Evolutionary conservation across 2,797 vertebrate species (phyloP).

Genomic region (Peromyscus nudipes): DNA sequence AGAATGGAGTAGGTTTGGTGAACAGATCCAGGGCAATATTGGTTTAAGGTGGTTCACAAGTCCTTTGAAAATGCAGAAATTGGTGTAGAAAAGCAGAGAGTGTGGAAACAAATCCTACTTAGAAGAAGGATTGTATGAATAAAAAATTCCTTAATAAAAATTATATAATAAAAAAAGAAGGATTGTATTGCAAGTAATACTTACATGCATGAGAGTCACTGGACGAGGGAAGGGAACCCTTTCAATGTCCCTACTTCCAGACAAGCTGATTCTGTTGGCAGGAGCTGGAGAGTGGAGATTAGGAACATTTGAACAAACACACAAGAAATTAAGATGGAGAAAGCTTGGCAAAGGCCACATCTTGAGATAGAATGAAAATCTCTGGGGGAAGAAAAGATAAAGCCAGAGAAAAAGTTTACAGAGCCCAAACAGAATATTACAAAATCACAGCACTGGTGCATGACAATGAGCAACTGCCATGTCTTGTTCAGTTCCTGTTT

Average conservation of each 20-base stretch:
- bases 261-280: background rate
- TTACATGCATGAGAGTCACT: background rate
- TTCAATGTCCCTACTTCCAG: background rate
- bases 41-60: background rate
- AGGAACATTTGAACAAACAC: background rate
- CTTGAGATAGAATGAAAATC: conserved; percentile 22
- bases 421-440: background rate
- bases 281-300: background rate
- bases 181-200: background rate
- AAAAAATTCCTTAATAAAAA: no score
- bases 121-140: background rate
- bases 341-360: background rate
- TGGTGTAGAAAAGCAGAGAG: background rate
- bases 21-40: background rate
- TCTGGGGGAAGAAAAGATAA: background rate
- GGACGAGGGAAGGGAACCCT: background rate
- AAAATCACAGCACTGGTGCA: background rate
- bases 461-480: background rate
- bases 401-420: background rate
- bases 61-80: conserved; percentile 26
- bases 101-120: background rate
- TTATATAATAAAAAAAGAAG: background rate
- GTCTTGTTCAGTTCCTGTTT: conserved; percentile 15
- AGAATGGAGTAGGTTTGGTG: background rate
- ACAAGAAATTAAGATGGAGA: background rate